phyloP scores from a whole-genome alignment of 2,113 vertebrate genomes.

The Chunga burmeisteri region DNA sequence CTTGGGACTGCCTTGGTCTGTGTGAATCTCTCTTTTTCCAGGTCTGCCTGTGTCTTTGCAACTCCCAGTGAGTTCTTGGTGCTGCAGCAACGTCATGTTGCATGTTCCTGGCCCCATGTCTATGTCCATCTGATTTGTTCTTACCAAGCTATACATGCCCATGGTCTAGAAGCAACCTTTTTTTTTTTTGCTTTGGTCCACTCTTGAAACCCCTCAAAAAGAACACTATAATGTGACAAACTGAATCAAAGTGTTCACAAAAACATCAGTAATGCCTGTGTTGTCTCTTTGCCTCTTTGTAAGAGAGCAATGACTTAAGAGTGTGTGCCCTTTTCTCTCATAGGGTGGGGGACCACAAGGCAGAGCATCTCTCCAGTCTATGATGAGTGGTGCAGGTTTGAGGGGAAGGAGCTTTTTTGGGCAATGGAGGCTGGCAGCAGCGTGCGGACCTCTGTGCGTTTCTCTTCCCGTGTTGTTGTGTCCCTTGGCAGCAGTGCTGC shows the following conservation, averaged over 20 bases:
- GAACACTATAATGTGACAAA: background rate
- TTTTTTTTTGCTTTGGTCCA: background rate
- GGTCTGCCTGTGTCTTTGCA: background rate
- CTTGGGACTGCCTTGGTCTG: background rate
- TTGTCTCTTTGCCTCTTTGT: background rate
- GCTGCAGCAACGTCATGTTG: background rate
- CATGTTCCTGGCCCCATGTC: accelerated
- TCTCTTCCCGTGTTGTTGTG: background rate
- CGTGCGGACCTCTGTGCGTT: background rate
- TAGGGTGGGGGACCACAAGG: background rate
- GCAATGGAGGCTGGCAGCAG: background rate
- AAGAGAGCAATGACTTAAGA: background rate
- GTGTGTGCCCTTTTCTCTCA: background rate
- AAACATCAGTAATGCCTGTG: background rate
- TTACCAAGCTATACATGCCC: background rate
- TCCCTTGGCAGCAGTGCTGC: constrained; percentile 73
- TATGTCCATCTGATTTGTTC: background rate
- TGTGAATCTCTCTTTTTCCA: background rate
- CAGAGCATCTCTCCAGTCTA: background rate
- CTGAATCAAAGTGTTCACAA: background rate
- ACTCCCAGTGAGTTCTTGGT: background rate
- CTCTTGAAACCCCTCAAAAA: background rate
- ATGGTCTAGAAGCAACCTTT: background rate
- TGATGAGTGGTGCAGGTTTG: background rate
- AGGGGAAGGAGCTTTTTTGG: background rate